Base-by-base conservation (phyloP, 92 coral and sea anemone species). In the Actinernus sp. region DNA sequence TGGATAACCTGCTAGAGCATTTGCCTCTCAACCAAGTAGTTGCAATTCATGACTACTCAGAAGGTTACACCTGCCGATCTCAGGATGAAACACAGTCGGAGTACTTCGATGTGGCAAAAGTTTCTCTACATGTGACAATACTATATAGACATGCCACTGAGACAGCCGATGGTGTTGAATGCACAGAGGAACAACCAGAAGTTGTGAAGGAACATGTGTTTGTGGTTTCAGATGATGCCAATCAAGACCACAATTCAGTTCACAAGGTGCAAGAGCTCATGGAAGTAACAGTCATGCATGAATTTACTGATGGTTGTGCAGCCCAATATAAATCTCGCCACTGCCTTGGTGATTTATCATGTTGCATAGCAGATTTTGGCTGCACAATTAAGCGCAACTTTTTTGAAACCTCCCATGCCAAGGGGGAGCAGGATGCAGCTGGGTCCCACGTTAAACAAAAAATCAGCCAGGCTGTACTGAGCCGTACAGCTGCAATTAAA, bases 131-230 rank as follows among this genome's bases (percentile, higher is more conserved):
- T 52, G 58, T 25, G 27, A 52, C 58, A 33, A 52, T 52, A 33
- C 34, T 25, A 33, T 52, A 26, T 47, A 57, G 63, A 47, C 46
- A 57, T 36, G 63, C 63, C 63, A 57, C 63, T 57, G 63, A 57
- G 38, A 47, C 22, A 57, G 63, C 63, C 38, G 63, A 57, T 19
- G 63, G 63, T 36, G 38, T 57, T 57, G 29, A 17, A 57, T 33
- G 63, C 63, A 57, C 45, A 28, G 45, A 55, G 37, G 62, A 57
- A 57, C 25, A 14, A 31, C 63, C 63, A 24, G 26, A 57, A 33
- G 63, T 57, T 57, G 46, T 57, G 45, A 57, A 32, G 38, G 63
- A 57, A 36, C 63, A 32, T 57, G 31, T 57, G 25, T 57, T 57
- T 57, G 63, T 57, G 45, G 25, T 33, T 19, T 57, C 46, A 34